A percentile compares a stretch with the other conserved stretches of the same genome.
These are phyloP conservation scores for Caenorhabditis doughertyi DNA, from an alignment of 2,888 invertebrate genomes.

Conservation along the genomic window DNA sequence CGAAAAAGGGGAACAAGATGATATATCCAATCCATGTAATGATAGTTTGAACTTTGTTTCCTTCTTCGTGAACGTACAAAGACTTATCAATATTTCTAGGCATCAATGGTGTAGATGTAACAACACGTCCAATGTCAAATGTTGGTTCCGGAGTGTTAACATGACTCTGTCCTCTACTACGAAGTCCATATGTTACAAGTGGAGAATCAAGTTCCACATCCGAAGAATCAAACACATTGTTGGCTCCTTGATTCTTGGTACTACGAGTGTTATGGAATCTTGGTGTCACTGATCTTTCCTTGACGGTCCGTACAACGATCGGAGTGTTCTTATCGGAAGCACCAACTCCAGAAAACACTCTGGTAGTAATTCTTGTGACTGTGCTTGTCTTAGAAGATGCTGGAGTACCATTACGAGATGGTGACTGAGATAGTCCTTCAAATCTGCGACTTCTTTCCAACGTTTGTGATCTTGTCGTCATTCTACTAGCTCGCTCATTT, in stretches of 20 bases:
- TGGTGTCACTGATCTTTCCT: slow-evolving; percentile 37
- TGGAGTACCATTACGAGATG: slow-evolving; percentile 12
- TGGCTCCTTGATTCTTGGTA: background rate
- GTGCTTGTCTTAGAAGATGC: background rate
- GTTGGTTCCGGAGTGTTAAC: slow-evolving; percentile 55
- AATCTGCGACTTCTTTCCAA: slow-evolving; percentile 32
- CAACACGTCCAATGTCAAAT: slow-evolving; percentile 38
- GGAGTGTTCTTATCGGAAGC: background rate
- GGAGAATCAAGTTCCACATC: slow-evolving; percentile 29
- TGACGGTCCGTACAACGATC: background rate
- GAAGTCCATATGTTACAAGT: slow-evolving; percentile 43
- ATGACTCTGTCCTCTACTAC: slow-evolving; percentile 35
- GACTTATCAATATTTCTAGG: background rate
- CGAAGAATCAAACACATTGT: background rate
- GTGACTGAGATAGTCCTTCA: slow-evolving; percentile 40
- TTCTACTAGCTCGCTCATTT: slow-evolving; percentile 48
- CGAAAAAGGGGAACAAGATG: slow-evolving; percentile 26
- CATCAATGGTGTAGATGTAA: slow-evolving; percentile 34
- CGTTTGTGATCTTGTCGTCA: slow-evolving; percentile 32
- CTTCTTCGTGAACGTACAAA: background rate
- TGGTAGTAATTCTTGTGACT: slow-evolving; percentile 13
- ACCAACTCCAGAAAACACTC: slow-evolving; percentile 10
- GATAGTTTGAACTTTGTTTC: background rate
- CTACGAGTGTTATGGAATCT: slow-evolving; percentile 25
- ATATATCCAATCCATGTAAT: slow-evolving; percentile 12